Evolutionary conservation across 1,140 invertebrate genomes (phyloP), one percentile per base, ranked within the genome.

Genomic region (Leptinotarsa lineolata): DNA sequence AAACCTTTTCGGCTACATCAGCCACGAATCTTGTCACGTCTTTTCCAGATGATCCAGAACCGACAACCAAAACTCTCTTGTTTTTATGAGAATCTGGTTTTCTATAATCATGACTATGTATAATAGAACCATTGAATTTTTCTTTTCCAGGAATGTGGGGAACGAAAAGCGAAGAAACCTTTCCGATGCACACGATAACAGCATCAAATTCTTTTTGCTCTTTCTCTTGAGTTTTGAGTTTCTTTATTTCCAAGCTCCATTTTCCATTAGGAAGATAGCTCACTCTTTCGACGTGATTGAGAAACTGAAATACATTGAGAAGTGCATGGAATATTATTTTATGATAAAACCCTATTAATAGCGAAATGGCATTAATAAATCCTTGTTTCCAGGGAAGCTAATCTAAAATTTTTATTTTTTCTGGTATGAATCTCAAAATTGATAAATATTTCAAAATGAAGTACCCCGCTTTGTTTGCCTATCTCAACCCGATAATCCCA

Each of bases 31-130:
- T 74, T 3, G 70, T 54, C 65, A 94, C 92, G 80, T 94, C 92
- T 58, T 88, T 82, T 4, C 91, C 93, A 2, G 92, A 94, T 58
- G 89, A 84, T 21, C 88, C 88, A 58, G 87, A 89, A 44, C 93
- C 93, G 65, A 94, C 81, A 73, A 93, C 82, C 15, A 92, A 83
- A 1, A 94, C 90, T 60, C 66, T 87, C 81, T 90, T 87, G 12
- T 81, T 85, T 22, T 77, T 75, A 81, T 88, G 93, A 44, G 74
- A 54, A 61, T 90, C 86, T 0, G 90, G 86, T 48, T 81, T 83
- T 77, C 92, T 85, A 78, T 93, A 95, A 71, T 88, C 81, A 77
- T 92, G 91, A 78, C 91, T 93, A 76, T 94, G 93, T n/a, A 91
- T 77, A 58, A 74, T 65, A 39, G 79, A 70, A 12, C 91, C 91